Evolutionary conservation across 1,140 invertebrate genomes (phyloP), one percentile per base, ranked within the genome.

Genomic region (Armadillidium nasatum): DNA sequence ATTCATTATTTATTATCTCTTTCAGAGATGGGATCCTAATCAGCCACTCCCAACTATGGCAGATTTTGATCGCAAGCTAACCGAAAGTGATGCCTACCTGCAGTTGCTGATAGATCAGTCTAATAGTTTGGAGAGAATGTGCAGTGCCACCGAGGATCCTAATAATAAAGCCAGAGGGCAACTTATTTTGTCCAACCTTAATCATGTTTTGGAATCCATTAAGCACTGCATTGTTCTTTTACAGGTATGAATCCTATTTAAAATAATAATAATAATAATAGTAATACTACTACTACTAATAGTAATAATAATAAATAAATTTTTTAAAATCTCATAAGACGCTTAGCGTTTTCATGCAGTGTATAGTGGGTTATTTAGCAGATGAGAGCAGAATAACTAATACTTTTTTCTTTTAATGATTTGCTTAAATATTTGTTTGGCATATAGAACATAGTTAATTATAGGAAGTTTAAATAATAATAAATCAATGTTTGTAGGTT

Each of bases 181-280:
- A 21, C 68, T 70, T 15, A 76, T 82, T 33, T 33, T 80, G 4
- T 50, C 67, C 9, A 71, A 74, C 7, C 66, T 81, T 10, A 87
- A 94, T 91, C 89, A 88, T 79, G 93, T 95, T 90, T 88, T 96
- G 84, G 94, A 96, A 86, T 91, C 93, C 81, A 93, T 98, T 80
- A 98, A 98, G 87, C 96, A 98, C 88, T 93, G 95, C 79, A 98
- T 99, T 87, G 94, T 98, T 75, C 90, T 96, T 82, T 88, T 99
- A 82, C 96, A 98, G 90, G 97, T 98, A 85, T 93, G 74, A 72
- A 10, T 45, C 23, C 10, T 13, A 10, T 44, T 73, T 73, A 44
- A 43, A 43, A 44, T n/a, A 13, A 95, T 78, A 98, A 98, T 90
- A 89, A 83, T 79, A 54, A 33, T 19, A 15, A 46, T 81, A 22